A percentile compares a stretch with the other conserved stretches of the same genome.
Conservation (phyloP, 2,888 invertebrate genomes). For the Actias luna region DNA sequence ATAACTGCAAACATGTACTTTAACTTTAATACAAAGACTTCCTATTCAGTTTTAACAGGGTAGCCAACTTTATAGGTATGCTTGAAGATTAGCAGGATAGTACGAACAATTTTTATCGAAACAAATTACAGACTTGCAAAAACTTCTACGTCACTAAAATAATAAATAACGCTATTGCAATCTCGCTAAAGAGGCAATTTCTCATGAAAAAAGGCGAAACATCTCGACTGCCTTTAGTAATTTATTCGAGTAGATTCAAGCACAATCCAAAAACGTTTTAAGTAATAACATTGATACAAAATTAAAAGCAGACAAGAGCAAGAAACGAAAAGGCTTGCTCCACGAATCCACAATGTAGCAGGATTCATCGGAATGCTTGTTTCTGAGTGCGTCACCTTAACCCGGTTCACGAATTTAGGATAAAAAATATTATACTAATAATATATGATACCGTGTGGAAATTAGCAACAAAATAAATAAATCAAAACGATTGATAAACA, state of each 20-base stretch:
- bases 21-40: too few species aligned
- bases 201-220: neutral
- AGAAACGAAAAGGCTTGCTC: conserved; percentile 29
- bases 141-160: neutral
- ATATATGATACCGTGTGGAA: too few species aligned
- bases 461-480: too few species aligned
- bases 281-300: conserved; percentile 27
- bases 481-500: too few species aligned
- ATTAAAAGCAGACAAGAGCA: conserved; percentile 30
- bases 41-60: too few species aligned
- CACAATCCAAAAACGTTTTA: conserved; percentile 3
- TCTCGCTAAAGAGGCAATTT: neutral
- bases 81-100: too few species aligned
- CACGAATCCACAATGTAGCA: conserved; percentile 43
- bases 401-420: conserved; percentile 28
- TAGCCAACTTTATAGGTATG: too few species aligned
- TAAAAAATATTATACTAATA: neutral
- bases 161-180: neutral
- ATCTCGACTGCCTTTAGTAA: neutral
- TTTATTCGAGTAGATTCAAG: conserved; percentile 1
- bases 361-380: conserved; percentile 45
- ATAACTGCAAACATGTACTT: too few species aligned
- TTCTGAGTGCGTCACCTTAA: conserved; percentile 31
- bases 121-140: too few species aligned
- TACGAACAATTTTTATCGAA: too few species aligned